Conservation (phyloP, 2,797 vertebrate genomes). For the Allobates femoralis region DNA sequence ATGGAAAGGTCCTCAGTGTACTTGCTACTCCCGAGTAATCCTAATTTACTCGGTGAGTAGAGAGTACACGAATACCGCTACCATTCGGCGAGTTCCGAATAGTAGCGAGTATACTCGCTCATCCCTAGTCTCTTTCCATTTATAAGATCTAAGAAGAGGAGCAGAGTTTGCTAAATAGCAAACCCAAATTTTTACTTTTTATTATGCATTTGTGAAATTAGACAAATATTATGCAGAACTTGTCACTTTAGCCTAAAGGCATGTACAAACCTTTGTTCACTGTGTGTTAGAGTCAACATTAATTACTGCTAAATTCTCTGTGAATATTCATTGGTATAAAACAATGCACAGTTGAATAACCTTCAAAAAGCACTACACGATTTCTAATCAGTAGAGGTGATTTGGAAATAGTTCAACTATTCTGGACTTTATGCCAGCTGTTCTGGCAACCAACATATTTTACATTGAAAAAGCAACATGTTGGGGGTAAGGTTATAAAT, state of each 20-base stretch:
- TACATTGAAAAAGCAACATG: conserved; percentile 2
- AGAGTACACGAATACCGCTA: no score
- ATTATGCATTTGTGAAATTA: neutral
- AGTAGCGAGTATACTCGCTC: no score
- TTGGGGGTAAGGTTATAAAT: neutral
- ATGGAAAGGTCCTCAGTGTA: no score
- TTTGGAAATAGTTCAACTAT: conserved; percentile 5
- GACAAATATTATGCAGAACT: neutral
- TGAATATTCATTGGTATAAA: conserved; percentile 18
- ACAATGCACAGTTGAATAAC: conserved; percentile 7
- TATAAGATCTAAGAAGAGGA: neutral
- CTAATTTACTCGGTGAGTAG: no score
- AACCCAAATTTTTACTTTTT: neutral
- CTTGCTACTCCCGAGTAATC: no score
- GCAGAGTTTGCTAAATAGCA: neutral
- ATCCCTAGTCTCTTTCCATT: neutral
- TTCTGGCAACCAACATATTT: conserved; percentile 11
- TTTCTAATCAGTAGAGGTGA: conserved; percentile 9
- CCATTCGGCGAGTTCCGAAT: no score
- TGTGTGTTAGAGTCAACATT: conserved; percentile 1
- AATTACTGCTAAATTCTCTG: conserved; percentile 2
- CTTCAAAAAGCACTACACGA: neutral
- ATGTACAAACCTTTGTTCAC: neutral
- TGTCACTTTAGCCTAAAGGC: neutral
- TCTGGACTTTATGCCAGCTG: neutral